A percentile compares a stretch with the other conserved stretches of the same genome.
These are phyloP conservation scores for Epinotia demarniana DNA, from an alignment of 2,888 invertebrate genomes.

Conservation along the genomic window DNA sequence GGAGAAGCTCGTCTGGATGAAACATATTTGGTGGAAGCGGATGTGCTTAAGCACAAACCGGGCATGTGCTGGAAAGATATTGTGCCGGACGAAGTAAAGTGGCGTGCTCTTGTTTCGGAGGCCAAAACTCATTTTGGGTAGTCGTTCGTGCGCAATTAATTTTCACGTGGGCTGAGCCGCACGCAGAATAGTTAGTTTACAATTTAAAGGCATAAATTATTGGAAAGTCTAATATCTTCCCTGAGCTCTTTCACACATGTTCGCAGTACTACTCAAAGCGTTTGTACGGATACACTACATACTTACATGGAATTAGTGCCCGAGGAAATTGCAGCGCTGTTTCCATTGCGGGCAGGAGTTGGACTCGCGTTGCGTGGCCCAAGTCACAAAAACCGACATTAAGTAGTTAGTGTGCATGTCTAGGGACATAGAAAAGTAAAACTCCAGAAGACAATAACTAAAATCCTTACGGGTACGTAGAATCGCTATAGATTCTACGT, in stretches of 20 bases:
- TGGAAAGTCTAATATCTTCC: neutral
- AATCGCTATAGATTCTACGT: neutral
- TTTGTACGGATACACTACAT: neutral
- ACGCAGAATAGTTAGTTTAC: too few relatives aligned
- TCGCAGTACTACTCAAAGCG: neutral
- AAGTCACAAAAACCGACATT: conserved; percentile 1
- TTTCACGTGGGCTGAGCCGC: too few relatives aligned
- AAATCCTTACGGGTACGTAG: too few relatives aligned
- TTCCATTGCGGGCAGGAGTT: conserved; percentile 13
- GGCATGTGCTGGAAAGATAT: too few relatives aligned
- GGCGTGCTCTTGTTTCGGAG: neutral
- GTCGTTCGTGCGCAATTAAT: too few relatives aligned
- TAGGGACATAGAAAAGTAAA: neutral
- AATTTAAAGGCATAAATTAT: neutral
- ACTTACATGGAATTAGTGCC: conserved; percentile 14
- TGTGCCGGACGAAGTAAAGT: neutral
- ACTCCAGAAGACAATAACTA: neutral
- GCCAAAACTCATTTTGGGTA: too few relatives aligned
- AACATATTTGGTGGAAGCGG: too few relatives aligned
- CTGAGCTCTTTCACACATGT: neutral
- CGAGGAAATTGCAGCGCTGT: conserved; percentile 17
- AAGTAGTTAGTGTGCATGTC: too few relatives aligned
- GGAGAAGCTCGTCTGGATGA: neutral
- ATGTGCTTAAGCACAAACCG: too few relatives aligned
- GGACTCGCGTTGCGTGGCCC: neutral